phyloP scores from a whole-genome alignment of 2,888 invertebrate species.

The Nycteola revayana region DNA sequence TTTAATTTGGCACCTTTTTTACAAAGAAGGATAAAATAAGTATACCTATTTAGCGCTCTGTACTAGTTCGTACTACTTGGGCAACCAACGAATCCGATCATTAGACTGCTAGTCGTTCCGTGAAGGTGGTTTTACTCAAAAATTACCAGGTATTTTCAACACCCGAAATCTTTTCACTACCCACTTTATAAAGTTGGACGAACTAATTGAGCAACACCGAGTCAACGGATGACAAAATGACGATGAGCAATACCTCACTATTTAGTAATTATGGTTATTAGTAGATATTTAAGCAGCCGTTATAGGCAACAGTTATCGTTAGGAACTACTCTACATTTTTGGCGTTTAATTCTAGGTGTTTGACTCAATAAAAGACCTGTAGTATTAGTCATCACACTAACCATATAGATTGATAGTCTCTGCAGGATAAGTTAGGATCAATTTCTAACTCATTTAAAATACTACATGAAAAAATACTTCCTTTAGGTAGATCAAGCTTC shows the following conservation, averaged over 20 bases:
- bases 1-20: too few relatives aligned
- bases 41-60: too few relatives aligned
- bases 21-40: too few relatives aligned
- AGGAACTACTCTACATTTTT: too few relatives aligned
- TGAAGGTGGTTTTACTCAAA: slow-evolving; percentile 25
- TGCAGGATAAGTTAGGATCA: too few relatives aligned
- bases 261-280: slow-evolving; percentile 16
- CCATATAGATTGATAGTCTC: too few relatives aligned
- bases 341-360: too few relatives aligned
- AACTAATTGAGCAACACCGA: slow-evolving; percentile 5
- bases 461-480: too few relatives aligned
- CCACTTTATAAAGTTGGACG: slow-evolving; percentile 5
- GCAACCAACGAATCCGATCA: slow-evolving; percentile 9
- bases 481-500: too few relatives aligned
- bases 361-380: too few relatives aligned
- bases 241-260: slow-evolving; percentile 5
- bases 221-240: slow-evolving; percentile 5
- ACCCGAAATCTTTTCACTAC: slow-evolving; percentile 8
- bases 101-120: slow-evolving; percentile 21
- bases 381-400: too few relatives aligned
- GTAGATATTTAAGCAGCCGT: slow-evolving; percentile 2
- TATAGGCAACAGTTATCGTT: background rate
- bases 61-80: slow-evolving; percentile 9
- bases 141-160: slow-evolving; percentile 16
- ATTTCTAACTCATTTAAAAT: too few relatives aligned